Base-by-base conservation (phyloP, 2,888 invertebrate genomes). In the Protodeltote pygarga region DNA sequence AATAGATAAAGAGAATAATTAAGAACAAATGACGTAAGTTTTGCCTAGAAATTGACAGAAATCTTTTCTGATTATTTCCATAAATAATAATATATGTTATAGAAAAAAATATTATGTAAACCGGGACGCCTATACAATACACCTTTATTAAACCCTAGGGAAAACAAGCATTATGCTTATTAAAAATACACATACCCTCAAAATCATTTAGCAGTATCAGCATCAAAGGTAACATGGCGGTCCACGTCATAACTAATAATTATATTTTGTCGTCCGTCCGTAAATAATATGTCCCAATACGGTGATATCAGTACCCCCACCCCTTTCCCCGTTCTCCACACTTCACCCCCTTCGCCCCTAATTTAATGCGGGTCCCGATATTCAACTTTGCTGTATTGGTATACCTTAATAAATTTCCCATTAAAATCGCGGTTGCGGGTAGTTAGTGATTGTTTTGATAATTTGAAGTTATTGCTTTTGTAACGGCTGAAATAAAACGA, bases 231-330 rank as follows among this genome's bases (percentile, higher is more conserved):
- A 67, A 53, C 57, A 59, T 42, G 50, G 48, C 34, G 44, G 47
- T 52, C 47, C 28, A 54, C 54, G 50, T 33, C 59, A 49, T 65
- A 65, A 64, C 65, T 65, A 59, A 65, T 68, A 68, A 66, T 66
- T 65, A 68, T 57, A 66, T 65, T 65, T 41, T 59, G 68, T 65
- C 59, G 68, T 52, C 65, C 52, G 60, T 60, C 68, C 68, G 48
- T 64, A 65, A 65, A 68, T 40, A 65, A 65, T 65, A 68, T 54
- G 65, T 65, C 65, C 65, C 65, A 68, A 47, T 48, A 60, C 65
- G 65, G 68, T 60, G 55, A 65, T 65, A 65, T 60, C 50, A 42
- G 57, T 24, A 65, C 47, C 55, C 55, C 38, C 11, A 5, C 32
- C 47, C 19, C 31, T 41, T 25, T 25, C 10, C 10, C 15, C 27